Base-by-base conservation (phyloP, 2,888 invertebrate genomes). In the Rhogogaster chlorosoma region DNA sequence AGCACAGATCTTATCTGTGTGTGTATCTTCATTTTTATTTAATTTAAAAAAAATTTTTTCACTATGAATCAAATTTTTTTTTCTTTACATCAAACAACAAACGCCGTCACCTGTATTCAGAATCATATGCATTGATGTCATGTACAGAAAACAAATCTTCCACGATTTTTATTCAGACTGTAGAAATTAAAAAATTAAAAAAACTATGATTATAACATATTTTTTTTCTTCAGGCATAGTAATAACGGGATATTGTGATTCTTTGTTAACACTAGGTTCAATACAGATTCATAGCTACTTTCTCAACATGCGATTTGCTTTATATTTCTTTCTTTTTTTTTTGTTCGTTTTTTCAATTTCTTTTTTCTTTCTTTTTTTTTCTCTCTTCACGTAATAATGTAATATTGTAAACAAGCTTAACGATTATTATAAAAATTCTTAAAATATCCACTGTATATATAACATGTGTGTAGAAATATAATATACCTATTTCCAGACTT, bases 381-480 rank as follows among this genome's bases (percentile, higher is more conserved):
- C 61, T 67, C 61, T 64, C 49, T 84, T 49, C 36, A 42, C 10
- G 36, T 83, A 83, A 85, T 61, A 85, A 83, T 85, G 29, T 83
- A 85, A 70, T 53, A 83, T 71, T 83, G 71, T 71, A 83, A 71
- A 83, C 70, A 85, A 83, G 70, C 70, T 83, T 57, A 82, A 64
- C 64, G 71, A 71, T 85, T 42, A 83, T 73, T 70, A 73, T 85
- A 85, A 85, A 85, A 57, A 73, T 73, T 83, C 73, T 70, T 83
- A 83, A 83, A 85, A 83, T 85, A 83, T 73, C 12, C 22, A 80
- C 7, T 82, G 7, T 42, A 9, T 78, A 49, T 36, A 83, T 83
- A 83, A 78, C 78, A 49, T 49, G 12, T 32, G 84, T 53, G 53
- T 67, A 84, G 26, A 64, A 38, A 82, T 82, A 64, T 64, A 26